Evolutionary conservation across 2,113 vertebrate species (phyloP).

Genomic region (Ophiodon elongatus): DNA sequence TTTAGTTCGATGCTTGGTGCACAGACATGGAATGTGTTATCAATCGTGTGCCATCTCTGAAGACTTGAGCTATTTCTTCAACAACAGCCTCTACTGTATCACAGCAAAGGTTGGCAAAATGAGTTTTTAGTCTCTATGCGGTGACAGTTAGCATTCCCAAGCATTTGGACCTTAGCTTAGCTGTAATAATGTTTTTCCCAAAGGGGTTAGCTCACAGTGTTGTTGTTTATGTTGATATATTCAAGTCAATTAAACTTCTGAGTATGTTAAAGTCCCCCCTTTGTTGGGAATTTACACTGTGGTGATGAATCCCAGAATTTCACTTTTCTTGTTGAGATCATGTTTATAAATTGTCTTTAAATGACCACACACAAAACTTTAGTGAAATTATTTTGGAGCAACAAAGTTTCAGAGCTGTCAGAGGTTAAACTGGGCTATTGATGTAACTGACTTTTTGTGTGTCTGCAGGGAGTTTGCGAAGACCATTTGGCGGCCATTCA

Average conservation of each 20-base stretch:
- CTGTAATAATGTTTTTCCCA: neutral
- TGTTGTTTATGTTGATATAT: neutral
- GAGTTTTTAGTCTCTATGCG: neutral
- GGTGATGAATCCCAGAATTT: neutral
- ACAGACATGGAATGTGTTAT: neutral
- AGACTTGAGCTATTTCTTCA: neutral
- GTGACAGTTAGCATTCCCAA: neutral
- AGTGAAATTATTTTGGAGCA: neutral
- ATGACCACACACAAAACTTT: neutral
- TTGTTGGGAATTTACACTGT: neutral
- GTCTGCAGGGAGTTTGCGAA: conserved; percentile 92
- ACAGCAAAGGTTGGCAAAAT: neutral
- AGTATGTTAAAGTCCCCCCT: no score
- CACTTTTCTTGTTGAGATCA: neutral
- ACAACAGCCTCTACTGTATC: neutral
- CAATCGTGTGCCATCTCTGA: neutral
- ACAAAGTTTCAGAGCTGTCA: neutral
- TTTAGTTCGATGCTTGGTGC: neutral
- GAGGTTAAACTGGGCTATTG: neutral
- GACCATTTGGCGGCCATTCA: conserved; percentile 92
- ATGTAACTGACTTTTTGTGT: neutral
- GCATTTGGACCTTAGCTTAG: neutral
- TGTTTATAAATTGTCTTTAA: neutral
- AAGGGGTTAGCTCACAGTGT: neutral
- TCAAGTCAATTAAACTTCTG: neutral